Evolutionary conservation across 1,140 invertebrate species (phyloP).

Genomic region (Grapholita molesta): DNA sequence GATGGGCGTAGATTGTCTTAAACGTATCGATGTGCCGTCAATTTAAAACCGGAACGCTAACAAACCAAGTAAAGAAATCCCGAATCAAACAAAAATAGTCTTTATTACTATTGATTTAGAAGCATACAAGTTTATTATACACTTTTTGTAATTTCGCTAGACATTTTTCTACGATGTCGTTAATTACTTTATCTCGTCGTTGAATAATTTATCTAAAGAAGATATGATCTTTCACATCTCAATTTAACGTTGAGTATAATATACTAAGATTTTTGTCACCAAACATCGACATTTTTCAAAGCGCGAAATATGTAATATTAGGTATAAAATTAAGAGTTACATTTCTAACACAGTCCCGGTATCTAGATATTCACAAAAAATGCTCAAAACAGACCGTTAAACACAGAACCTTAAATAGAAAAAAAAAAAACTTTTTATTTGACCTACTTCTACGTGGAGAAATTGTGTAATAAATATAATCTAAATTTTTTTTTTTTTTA

Average conservation of each 20-base stretch:
- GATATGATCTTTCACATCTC: neutral
- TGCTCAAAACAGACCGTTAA: too few relatives aligned
- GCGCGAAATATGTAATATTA: too few relatives aligned
- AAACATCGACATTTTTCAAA: too few relatives aligned
- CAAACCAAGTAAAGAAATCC: neutral
- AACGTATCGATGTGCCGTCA: neutral
- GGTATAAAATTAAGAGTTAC: too few relatives aligned
- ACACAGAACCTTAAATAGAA: too few relatives aligned
- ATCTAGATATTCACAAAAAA: too few relatives aligned
- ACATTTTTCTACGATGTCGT: neutral
- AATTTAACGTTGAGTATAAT: neutral
- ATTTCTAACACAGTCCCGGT: too few relatives aligned
- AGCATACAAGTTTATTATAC: neutral
- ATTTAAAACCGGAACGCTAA: neutral
- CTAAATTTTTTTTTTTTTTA: too few relatives aligned
- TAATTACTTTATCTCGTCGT: slow-evolving; percentile 8
- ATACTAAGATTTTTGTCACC: neutral
- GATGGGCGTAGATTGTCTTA: neutral
- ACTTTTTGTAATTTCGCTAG: neutral
- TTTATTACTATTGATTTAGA: neutral
- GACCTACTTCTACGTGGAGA: too few relatives aligned
- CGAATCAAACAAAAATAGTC: neutral
- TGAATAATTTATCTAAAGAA: slow-evolving; percentile 6
- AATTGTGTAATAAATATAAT: too few relatives aligned
- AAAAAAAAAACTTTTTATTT: too few relatives aligned